Conservation (phyloP, 2,797 vertebrate species). For the Siniperca scherzeri region DNA sequence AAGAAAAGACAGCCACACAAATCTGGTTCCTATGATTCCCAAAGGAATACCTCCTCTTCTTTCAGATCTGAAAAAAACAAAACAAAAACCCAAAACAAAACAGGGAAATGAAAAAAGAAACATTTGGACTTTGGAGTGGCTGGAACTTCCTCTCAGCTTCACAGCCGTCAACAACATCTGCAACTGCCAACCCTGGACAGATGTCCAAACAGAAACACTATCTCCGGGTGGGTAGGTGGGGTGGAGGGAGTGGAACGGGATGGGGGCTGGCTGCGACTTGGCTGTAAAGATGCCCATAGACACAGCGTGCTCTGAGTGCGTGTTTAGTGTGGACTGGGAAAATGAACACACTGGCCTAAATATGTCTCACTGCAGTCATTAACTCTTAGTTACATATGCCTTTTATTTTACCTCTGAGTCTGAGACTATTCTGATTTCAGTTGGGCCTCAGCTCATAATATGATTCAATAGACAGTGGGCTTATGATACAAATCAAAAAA, state of each 20-base stretch:
- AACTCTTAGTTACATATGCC: constrained; percentile 37
- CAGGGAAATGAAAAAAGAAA: constrained; percentile 77
- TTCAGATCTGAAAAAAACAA: constrained; percentile 50
- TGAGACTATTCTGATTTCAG: constrained; percentile 38
- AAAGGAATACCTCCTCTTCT: constrained; percentile 61
- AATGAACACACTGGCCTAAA: constrained; percentile 52
- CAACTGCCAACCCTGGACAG: constrained; percentile 80
- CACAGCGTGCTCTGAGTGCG: constrained; percentile 40
- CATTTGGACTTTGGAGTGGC: constrained; percentile 80
- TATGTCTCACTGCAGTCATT: constrained; percentile 55
- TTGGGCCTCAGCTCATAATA: constrained; percentile 23
- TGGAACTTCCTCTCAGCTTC: constrained; percentile 82
- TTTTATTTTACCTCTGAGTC: constrained; percentile 57
- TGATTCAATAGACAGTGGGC: constrained; percentile 32
- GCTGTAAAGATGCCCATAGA: constrained; percentile 63
- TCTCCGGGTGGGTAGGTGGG: constrained; percentile 64
- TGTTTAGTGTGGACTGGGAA: constrained; percentile 53
- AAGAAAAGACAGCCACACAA: constrained; percentile 50
- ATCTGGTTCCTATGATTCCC: constrained; percentile 76
- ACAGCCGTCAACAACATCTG: constrained; percentile 85
- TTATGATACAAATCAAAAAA: constrained; percentile 44
- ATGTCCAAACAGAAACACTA: constrained; percentile 80
- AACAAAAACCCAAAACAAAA: constrained; percentile 44
- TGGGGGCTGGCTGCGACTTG: constrained; percentile 39
- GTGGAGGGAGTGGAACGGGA: constrained; percentile 27